A percentile compares a stretch with the other conserved stretches of the same genome.
These are phyloP conservation scores for Monopterus albus DNA, from an alignment of 2,113 vertebrate genomes.

Conservation along the genomic window DNA sequence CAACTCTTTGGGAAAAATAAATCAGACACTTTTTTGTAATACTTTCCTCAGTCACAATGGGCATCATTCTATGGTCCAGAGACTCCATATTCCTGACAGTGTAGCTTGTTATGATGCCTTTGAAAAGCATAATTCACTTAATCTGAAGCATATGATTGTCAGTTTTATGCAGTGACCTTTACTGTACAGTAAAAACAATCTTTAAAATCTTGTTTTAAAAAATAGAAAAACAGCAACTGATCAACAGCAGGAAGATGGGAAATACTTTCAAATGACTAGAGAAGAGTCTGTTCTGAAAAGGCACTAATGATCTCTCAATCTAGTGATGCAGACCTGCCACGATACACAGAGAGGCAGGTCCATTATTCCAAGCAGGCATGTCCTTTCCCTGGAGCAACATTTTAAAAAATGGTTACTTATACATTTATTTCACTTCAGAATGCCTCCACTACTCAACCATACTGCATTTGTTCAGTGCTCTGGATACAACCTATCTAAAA, in stretches of 20 bases:
- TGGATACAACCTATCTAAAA: conserved; percentile 66
- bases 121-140: conserved; percentile 22
- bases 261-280: conserved; percentile 18
- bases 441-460: conserved; percentile 65
- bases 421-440: conserved; percentile 55
- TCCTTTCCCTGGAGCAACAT: conserved; percentile 16
- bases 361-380: conserved; percentile 35
- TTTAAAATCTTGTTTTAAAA: too few species aligned
- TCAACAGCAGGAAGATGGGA: conserved; percentile 12
- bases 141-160: background rate
- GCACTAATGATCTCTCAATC: conserved; percentile 54
- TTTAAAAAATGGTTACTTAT: conserved; percentile 35
- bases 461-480: conserved; percentile 50
- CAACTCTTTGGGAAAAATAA: conserved; percentile 55
- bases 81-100: conserved; percentile 2
- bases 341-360: conserved; percentile 37
- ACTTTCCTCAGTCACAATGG: conserved; percentile 12
- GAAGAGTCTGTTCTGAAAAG: conserved; percentile 10
- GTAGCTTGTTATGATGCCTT: conserved; percentile 8
- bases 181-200: too few species aligned
- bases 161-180: too few species aligned
- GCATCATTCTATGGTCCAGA: conserved; percentile 21
- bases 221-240: background rate
- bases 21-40: conserved; percentile 43
- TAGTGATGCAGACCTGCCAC: conserved; percentile 40